A percentile compares a stretch with the other conserved stretches of the same genome.
Conservation (phyloP, 2,797 vertebrate species). For the Phalloptychus januarius region DNA sequence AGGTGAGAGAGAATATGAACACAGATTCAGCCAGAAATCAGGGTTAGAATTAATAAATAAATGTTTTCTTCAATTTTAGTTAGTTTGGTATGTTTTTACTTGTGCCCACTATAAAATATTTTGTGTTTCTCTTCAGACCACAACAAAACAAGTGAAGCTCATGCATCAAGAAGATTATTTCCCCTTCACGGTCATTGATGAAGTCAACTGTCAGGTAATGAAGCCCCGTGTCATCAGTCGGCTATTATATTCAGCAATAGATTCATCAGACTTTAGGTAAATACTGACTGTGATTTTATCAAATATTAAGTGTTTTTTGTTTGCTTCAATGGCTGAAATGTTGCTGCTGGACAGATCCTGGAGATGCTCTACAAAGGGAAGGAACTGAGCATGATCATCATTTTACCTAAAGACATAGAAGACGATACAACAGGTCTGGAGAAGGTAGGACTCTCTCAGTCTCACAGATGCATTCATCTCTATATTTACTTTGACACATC, state of each 20-base stretch:
- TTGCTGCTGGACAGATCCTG: slow-evolving; percentile 71
- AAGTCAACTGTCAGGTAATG: slow-evolving; percentile 3
- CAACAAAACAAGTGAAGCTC: neutral
- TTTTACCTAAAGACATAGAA: slow-evolving; percentile 83
- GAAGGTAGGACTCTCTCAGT: slow-evolving; percentile 65
- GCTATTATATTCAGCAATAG: no score
- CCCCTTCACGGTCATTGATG: neutral
- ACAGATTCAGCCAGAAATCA: neutral
- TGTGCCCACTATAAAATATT: no score
- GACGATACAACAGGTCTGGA: slow-evolving; percentile 83
- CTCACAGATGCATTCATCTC: fast-evolving
- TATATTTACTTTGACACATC: neutral
- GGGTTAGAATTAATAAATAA: neutral
- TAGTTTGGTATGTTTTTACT: no score
- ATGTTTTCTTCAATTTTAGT: neutral
- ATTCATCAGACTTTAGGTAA: neutral
- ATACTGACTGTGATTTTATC: neutral
- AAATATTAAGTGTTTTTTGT: neutral
- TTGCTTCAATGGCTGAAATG: neutral
- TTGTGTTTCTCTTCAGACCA: no score
- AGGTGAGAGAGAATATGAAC: slow-evolving; percentile 46
- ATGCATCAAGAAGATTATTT: neutral
- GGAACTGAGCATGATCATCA: slow-evolving; percentile 88
- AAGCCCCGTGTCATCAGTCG: neutral
- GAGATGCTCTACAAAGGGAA: slow-evolving; percentile 85